phyloP scores from a whole-genome alignment of 2,113 vertebrate genomes.

The Kryptolebias marmoratus region DNA sequence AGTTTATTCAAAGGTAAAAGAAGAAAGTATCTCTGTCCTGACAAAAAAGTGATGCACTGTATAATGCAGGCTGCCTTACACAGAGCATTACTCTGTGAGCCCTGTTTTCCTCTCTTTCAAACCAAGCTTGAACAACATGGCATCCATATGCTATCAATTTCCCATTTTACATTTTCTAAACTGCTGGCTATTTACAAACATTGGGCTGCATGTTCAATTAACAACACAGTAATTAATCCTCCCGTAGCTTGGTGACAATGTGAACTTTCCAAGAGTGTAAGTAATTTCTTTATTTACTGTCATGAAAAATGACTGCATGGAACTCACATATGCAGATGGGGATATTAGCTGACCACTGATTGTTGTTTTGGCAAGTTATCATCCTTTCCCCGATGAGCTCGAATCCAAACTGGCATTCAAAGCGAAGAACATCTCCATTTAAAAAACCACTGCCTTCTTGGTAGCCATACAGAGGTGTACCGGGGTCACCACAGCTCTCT shows the following conservation, averaged over 20 bases:
- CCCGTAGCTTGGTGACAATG: slow-evolving; percentile 47
- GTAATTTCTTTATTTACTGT: slow-evolving; percentile 57
- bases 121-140: slow-evolving; percentile 15
- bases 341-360: slow-evolving; percentile 99
- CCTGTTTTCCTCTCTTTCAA: not conserved
- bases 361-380: slow-evolving; percentile 98
- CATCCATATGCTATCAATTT: slow-evolving; percentile 36
- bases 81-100: not conserved
- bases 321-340: slow-evolving; percentile 99
- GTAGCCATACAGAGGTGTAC: slow-evolving; percentile 94
- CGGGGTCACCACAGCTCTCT: slow-evolving; percentile 97
- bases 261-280: slow-evolving; percentile 58
- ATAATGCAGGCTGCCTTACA: slow-evolving; percentile 6
- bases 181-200: slow-evolving; percentile 36
- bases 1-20: slow-evolving; percentile 23
- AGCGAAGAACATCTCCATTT: slow-evolving; percentile 92
- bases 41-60: slow-evolving; percentile 12
- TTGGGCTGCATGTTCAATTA: slow-evolving; percentile 41
- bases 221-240: slow-evolving; percentile 51
- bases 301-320: slow-evolving; percentile 30
- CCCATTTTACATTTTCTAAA: slow-evolving; percentile 26
- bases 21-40: not conserved
- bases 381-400: slow-evolving; percentile 97
- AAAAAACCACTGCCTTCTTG: slow-evolving; percentile 95
- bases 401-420: slow-evolving; percentile 98